A percentile compares a stretch with the other conserved stretches of the same genome.
Conservation (phyloP, 2,113 vertebrate species). For the Myiagra hebetior region DNA sequence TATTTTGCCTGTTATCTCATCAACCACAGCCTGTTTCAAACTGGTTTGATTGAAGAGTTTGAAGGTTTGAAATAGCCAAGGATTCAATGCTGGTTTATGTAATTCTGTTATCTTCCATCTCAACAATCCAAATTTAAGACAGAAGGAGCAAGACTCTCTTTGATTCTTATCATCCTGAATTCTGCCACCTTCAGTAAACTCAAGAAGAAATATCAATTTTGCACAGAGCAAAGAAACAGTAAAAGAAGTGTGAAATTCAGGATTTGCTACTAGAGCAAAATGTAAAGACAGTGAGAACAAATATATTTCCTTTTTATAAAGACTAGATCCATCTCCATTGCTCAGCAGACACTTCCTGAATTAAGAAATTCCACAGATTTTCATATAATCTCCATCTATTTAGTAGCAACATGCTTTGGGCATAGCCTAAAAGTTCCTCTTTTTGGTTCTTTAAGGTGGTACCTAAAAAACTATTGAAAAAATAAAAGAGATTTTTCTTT, state of each 20-base stretch:
- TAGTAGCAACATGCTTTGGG: not conserved
- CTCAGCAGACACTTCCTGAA: not conserved
- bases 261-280: not conserved
- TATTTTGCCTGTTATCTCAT: not conserved
- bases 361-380: not conserved
- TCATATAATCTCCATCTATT: not conserved
- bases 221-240: not conserved
- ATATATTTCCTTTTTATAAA: not conserved
- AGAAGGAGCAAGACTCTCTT: not conserved
- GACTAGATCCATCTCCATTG: not conserved
- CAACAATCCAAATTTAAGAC: not conserved
- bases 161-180: not conserved
- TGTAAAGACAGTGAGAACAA: not conserved
- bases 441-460: not conserved
- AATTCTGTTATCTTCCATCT: not conserved
- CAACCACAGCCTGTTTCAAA: not conserved
- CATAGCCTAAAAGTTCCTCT: not conserved
- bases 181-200: not conserved
- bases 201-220: not conserved
- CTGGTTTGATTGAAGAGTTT: not conserved
- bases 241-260: not conserved
- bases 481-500: not conserved
- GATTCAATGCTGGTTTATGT: not conserved
- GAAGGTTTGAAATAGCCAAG: not conserved
- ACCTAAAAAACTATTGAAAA: not conserved